A percentile compares a stretch with the other conserved stretches of the same genome.
These are phyloP conservation scores for Ploceus nigricollis DNA, from an alignment of 2,113 vertebrate genomes.

Conservation along the genomic window DNA sequence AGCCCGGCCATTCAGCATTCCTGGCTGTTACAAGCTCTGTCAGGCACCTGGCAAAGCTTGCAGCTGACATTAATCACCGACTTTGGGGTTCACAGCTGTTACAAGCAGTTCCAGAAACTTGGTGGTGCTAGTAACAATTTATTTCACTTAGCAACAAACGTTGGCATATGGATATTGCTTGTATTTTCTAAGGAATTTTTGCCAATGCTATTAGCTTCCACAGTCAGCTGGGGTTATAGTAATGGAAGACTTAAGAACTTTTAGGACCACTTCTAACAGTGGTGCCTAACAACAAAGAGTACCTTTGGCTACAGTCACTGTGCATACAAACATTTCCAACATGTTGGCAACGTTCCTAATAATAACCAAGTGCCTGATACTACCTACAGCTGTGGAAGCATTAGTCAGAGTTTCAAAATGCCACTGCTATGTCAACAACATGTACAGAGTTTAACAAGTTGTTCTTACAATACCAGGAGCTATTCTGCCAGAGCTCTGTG, in stretches of 20 bases:
- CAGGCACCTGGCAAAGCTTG: not conserved
- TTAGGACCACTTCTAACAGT: not conserved
- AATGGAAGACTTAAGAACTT: not conserved
- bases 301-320: not conserved
- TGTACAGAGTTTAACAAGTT: not conserved
- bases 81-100: slow-evolving; percentile 29
- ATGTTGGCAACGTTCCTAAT: not conserved
- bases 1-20: not conserved
- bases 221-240: not conserved
- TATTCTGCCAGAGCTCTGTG: not conserved
- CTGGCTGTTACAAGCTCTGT: not conserved
- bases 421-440: slow-evolving; percentile 29
- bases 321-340: not conserved
- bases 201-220: not conserved
- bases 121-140: not conserved
- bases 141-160: slow-evolving; percentile 36
- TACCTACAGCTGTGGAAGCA: slow-evolving; percentile 26
- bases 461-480: not conserved
- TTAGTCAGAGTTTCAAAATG: not conserved
- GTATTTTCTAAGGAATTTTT: slow-evolving; percentile 1
- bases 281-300: not conserved
- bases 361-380: not conserved
- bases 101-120: not conserved
- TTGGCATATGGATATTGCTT: not conserved
- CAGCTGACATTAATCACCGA: not conserved